Conservation (phyloP, 1,140 invertebrate genomes). For the Dolichoris vasculosae region DNA sequence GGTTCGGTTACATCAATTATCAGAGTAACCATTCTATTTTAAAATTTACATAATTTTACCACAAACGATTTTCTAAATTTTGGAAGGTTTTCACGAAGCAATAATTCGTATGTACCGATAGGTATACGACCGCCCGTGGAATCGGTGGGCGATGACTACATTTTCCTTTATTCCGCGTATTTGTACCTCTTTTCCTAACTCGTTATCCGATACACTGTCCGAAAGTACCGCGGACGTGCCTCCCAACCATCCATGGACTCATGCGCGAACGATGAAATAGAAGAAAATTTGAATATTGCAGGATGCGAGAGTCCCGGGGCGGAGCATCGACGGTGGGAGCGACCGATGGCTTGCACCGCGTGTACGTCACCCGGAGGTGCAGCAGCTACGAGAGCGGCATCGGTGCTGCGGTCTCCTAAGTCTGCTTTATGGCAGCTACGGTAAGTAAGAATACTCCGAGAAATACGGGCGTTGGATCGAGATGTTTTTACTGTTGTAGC, state of each 20-base stretch:
- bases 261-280: neutral
- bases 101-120: neutral
- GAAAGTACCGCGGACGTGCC: neutral
- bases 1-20: too few species aligned
- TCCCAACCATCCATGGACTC: neutral
- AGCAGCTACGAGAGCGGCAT: conserved; percentile 48
- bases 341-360: conserved; percentile 62
- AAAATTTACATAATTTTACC: neutral
- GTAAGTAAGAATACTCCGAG: conserved; percentile 59
- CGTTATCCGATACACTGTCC: neutral
- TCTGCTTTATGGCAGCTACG: conserved; percentile 66
- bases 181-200: neutral
- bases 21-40: too few species aligned
- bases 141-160: neutral
- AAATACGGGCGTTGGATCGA: neutral
- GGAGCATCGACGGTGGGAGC: conserved; percentile 55
- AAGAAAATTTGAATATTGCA: conserved; percentile 57
- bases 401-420: conserved; percentile 55
- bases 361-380: conserved; percentile 32
- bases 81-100: neutral
- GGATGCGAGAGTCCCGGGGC: conserved; percentile 60
- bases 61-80: neutral
- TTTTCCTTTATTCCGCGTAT: neutral
- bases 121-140: neutral
- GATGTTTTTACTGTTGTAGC: neutral